Conservation (phyloP, 2,113 vertebrate species). For the Vidua macroura region DNA sequence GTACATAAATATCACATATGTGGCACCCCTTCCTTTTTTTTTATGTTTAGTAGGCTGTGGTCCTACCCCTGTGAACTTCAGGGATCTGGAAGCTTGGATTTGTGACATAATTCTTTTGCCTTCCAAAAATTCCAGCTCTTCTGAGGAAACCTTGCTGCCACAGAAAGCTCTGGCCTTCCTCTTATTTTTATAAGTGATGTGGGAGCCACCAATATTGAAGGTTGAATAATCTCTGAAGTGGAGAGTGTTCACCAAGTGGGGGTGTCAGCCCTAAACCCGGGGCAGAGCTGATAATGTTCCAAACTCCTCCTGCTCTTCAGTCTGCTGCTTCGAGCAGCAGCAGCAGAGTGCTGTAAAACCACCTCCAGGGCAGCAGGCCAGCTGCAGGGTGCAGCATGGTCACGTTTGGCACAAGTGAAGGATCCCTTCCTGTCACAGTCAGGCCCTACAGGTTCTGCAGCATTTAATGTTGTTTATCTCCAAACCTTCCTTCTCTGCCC, state of each 20-base stretch:
- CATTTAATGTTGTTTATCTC: constrained; percentile 23
- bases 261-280: background rate
- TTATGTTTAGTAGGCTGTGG: background rate
- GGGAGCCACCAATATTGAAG: background rate
- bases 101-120: background rate
- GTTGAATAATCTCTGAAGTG: background rate
- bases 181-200: background rate
- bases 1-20: background rate
- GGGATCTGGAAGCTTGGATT: background rate
- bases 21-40: background rate
- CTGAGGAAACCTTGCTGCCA: background rate
- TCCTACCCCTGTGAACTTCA: background rate
- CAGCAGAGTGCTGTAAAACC: background rate
- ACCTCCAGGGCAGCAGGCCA: background rate
- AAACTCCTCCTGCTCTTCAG: background rate
- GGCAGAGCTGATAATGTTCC: background rate
- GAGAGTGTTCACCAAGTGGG: background rate
- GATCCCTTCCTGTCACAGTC: background rate
- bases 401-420: background rate
- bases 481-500: background rate
- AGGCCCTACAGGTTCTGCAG: constrained; percentile 26
- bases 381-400: background rate
- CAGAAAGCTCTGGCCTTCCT: background rate
- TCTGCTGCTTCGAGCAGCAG: background rate
- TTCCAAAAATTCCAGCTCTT: background rate